These are phyloP conservation scores for Drosophila lutescens DNA, from an alignment of 2,888 invertebrate genomes.

Conservation along the genomic window DNA sequence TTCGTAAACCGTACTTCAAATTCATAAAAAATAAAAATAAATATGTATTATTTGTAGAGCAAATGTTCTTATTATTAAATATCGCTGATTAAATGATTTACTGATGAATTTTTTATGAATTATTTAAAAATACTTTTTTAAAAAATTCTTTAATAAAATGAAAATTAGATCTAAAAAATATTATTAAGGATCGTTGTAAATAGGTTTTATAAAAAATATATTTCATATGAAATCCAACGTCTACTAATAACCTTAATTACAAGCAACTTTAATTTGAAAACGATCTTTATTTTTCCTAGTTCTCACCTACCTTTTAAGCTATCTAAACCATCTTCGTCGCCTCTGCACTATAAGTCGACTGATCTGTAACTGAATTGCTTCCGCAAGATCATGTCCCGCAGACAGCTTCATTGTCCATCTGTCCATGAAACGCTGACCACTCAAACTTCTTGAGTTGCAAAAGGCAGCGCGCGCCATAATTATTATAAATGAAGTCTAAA, in stretches of 20 bases:
- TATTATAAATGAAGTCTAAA: constrained; percentile 76
- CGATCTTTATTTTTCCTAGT: neutral
- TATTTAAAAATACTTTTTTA: too few species aligned
- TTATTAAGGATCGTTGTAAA: too few species aligned
- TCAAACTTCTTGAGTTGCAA: constrained; percentile 50
- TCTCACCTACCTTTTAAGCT: neutral
- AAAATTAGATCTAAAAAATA: too few species aligned
- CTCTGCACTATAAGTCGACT: constrained; percentile 15
- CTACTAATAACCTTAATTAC: neutral
- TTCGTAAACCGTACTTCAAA: too few species aligned
- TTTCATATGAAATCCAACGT: neutral
- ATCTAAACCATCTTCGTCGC: constrained; percentile 13
- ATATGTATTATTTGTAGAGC: too few species aligned
- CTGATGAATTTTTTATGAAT: too few species aligned
- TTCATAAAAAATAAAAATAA: too few species aligned
- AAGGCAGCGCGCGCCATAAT: constrained; percentile 56
- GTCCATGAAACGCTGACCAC: constrained; percentile 64
- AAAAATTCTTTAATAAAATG: too few species aligned
- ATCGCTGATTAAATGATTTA: too few species aligned
- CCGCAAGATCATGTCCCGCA: constrained; percentile 59
- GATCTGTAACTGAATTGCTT: constrained; percentile 50
- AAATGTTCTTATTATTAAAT: too few species aligned
- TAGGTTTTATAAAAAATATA: too few species aligned
- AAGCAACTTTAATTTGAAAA: neutral
- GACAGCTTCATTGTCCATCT: constrained; percentile 68